Percentiles rank a stretch among this genome's conserved stretches.
phyloP scores from a whole-genome alignment of 1,140 invertebrate species.

The Chrysoperla carnea region DNA sequence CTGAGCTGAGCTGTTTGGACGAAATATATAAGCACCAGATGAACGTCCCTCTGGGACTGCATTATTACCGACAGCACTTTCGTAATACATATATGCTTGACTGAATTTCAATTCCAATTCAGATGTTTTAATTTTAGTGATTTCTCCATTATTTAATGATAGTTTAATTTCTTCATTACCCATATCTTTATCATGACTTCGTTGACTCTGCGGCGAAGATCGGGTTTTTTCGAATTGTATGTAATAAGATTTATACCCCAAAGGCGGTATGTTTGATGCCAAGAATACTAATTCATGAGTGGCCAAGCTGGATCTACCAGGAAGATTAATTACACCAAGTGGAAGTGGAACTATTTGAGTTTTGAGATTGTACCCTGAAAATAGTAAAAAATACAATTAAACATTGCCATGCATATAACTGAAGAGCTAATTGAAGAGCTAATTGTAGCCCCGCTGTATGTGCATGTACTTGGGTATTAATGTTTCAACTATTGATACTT shows the following conservation, averaged over 20 bases:
- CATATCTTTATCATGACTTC: no score
- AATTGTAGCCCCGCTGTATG: no score
- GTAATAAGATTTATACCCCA: constrained; percentile 45
- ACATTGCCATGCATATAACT: no score
- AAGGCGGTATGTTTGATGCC: constrained; percentile 37
- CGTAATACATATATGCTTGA: constrained; percentile 65
- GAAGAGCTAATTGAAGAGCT: no score
- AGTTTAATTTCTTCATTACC: no score
- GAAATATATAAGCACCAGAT: constrained; percentile 78
- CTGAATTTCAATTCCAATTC: constrained; percentile 26
- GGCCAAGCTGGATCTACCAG: constrained; percentile 39
- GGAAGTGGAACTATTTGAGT: constrained; percentile 45
- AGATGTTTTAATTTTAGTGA: constrained; percentile 34
- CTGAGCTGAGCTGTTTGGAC: constrained; percentile 34
- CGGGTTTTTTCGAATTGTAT: constrained; percentile 14
- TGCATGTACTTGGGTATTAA: no score
- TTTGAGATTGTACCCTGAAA: constrained; percentile 28
- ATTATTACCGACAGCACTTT: constrained; percentile 42
- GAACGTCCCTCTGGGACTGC: constrained; percentile 30
- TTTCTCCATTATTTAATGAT: constrained; percentile 21
- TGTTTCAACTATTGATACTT: no score
- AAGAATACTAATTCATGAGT: constrained; percentile 46
- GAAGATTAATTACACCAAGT: constrained; percentile 33
- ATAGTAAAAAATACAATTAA: constrained; percentile 3
- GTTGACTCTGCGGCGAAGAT: no score